phyloP scores from a whole-genome alignment of 2,113 vertebrate species.

The Aplodontia rufa region DNA sequence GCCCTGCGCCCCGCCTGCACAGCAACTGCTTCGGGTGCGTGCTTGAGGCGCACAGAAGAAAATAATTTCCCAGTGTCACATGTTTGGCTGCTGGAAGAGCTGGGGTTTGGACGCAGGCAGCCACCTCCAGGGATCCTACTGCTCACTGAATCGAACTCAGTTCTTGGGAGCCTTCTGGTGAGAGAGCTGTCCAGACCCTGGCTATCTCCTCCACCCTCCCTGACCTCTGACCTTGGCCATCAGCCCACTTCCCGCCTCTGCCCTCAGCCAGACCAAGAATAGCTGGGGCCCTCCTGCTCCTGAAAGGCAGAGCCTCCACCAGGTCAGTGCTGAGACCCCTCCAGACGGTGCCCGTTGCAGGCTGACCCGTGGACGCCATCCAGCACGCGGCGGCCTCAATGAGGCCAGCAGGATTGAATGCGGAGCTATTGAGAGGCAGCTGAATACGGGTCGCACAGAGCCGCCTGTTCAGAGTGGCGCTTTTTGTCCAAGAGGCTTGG shows the following conservation, averaged over 20 bases:
- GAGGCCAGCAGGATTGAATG: neutral
- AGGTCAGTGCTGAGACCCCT: fast-evolving
- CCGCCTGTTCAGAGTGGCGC: neutral
- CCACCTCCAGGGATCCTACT: neutral
- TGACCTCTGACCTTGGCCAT: neutral
- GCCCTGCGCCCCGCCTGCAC: no score
- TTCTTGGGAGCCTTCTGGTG: neutral
- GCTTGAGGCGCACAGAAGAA: neutral
- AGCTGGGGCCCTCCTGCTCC: neutral
- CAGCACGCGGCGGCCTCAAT: neutral
- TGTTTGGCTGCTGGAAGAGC: neutral
- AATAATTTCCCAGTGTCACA: fast-evolving
- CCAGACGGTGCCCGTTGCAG: neutral
- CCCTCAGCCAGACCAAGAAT: neutral
- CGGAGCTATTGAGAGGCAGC: neutral
- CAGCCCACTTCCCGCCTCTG: neutral
- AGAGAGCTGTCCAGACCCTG: neutral
- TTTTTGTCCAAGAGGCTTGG: conserved; percentile 18
- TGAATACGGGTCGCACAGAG: neutral
- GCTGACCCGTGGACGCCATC: neutral
- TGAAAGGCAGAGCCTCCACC: neutral
- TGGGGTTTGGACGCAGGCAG: neutral
- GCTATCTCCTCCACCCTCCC: no score
- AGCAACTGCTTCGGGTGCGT: no score
- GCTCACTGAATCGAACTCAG: fast-evolving